Evolutionary conservation across 2,888 invertebrate species (phyloP), one percentile per base, ranked within the genome.

Genomic region (Epsilonema sp.): DNA sequence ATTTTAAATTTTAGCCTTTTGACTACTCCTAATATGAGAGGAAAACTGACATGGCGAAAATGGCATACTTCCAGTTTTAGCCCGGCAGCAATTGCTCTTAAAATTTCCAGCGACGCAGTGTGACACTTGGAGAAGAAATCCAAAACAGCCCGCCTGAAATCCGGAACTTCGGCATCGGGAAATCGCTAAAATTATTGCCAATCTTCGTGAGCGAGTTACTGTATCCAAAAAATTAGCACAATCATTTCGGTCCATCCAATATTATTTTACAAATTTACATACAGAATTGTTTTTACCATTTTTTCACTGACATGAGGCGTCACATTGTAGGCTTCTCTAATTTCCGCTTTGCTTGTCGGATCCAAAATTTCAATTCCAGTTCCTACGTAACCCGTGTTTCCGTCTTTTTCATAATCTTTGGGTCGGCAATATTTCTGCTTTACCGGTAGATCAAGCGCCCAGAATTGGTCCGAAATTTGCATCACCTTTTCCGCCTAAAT

Each of bases 271-370:
- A n/a, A n/a, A n/a, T n/a, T n/a, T n/a, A n/a, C n/a, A n/a, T n/a
- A n/a, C n/a, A n/a, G n/a, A n/a, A n/a, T n/a, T n/a, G n/a, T n/a
- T n/a, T n/a, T n/a, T n/a, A n/a, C n/a, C n/a, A n/a, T n/a, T n/a
- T n/a, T n/a, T 16, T 31, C 16, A 16, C 31, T 16, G 31, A 16
- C 31, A 8, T 16, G 16, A 31, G 8, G 16, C 8, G 31, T 11
- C 8, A 49, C n/a, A 31, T 50, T 50, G 50, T 37, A 50, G 3
- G 50, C 44, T 40, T 50, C 50, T 4, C 50, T 4, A 8, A 50
- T 3, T 37, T 50, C 50, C 5, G 19, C 19, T 16, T 21, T 21
- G 5, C 24, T 23, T 16, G n/a, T 38, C 8, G 19, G 5, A 22
- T 50, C 39, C 20, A 50, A 39, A n/a, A 36, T 50, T 39, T 47